Percentiles rank a stretch among this genome's conserved stretches.
Conservation (phyloP, 2,113 vertebrate genomes). For the Calyptommatus sinebrachiatus region DNA sequence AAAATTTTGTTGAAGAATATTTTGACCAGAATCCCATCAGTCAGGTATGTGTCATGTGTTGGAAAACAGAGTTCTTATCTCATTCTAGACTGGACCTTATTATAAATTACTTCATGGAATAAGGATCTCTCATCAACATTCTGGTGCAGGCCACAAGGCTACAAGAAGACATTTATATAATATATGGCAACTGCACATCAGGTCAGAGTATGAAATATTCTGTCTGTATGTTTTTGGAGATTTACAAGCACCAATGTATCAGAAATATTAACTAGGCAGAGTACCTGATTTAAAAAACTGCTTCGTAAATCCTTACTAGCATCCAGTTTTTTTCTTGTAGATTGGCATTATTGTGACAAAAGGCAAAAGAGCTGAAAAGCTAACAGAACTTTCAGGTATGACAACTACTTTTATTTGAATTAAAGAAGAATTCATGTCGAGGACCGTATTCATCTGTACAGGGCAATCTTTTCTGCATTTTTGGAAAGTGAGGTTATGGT, state of each 20-base stretch:
- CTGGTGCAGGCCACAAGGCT: no score
- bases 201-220: background rate
- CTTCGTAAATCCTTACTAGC: background rate
- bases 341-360: slow-evolving; percentile 93
- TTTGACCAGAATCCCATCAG: slow-evolving; percentile 99
- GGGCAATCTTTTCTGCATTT: accelerated
- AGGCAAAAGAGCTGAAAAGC: slow-evolving; percentile 94
- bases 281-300: background rate
- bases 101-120: no score
- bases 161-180: background rate
- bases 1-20: slow-evolving; percentile 93
- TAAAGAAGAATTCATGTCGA: background rate
- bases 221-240: no score
- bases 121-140: no score
- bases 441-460: background rate
- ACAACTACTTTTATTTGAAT: background rate
- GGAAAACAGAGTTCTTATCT: slow-evolving; percentile 23
- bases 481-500: no score
- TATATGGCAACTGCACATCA: background rate
- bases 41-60: slow-evolving; percentile 78
- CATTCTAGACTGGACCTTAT: background rate
- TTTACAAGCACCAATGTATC: background rate
- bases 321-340: slow-evolving; percentile 63
- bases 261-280: background rate
- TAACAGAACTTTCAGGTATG: slow-evolving; percentile 94